phyloP scores from a whole-genome alignment of 2,888 invertebrate genomes.

The Agapetus fuscipes region DNA sequence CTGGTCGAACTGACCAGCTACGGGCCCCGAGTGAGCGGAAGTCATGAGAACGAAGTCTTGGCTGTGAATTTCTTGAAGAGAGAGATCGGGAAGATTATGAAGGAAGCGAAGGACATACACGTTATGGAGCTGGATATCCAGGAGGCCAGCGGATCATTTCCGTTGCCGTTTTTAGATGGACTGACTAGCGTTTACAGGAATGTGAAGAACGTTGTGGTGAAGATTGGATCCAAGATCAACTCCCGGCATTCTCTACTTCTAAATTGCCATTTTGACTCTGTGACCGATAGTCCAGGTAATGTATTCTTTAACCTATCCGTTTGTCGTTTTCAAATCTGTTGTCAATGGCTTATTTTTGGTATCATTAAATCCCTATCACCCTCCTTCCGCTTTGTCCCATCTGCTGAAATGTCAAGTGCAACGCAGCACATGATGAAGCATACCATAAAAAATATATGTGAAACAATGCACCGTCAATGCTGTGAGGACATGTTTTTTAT shows the following conservation, averaged over 20 bases:
- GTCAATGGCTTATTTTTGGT: too few species aligned
- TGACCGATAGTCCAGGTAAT: slow-evolving; percentile 75
- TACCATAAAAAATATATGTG: too few species aligned
- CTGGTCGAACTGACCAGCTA: slow-evolving; percentile 52
- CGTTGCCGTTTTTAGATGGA: slow-evolving; percentile 64
- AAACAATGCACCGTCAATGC: too few species aligned
- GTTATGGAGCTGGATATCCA: slow-evolving; percentile 58
- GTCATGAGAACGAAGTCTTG: slow-evolving; percentile 70
- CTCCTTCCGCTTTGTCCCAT: too few species aligned
- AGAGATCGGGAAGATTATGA: slow-evolving; percentile 43
- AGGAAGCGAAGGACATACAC: slow-evolving; percentile 43
- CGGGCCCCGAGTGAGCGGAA: slow-evolving; percentile 56
- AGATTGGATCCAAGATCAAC: slow-evolving; percentile 46
- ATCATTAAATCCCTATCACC: too few species aligned
- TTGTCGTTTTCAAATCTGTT: too few species aligned
- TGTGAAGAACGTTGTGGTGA: slow-evolving; percentile 72
- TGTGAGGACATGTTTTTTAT: too few species aligned
- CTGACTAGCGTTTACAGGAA: slow-evolving; percentile 77
- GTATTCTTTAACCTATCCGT: too few species aligned
- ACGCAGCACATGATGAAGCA: too few species aligned
- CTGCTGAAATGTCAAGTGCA: too few species aligned
- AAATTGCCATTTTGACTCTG: slow-evolving; percentile 89
- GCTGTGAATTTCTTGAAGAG: slow-evolving; percentile 51
- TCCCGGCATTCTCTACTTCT: slow-evolving; percentile 58
- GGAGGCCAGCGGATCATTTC: slow-evolving; percentile 63